A percentile compares a stretch with the other conserved stretches of the same genome.
Evolutionary conservation across 2,113 vertebrate genomes (phyloP).

Genomic region (Dinomys branickii): DNA sequence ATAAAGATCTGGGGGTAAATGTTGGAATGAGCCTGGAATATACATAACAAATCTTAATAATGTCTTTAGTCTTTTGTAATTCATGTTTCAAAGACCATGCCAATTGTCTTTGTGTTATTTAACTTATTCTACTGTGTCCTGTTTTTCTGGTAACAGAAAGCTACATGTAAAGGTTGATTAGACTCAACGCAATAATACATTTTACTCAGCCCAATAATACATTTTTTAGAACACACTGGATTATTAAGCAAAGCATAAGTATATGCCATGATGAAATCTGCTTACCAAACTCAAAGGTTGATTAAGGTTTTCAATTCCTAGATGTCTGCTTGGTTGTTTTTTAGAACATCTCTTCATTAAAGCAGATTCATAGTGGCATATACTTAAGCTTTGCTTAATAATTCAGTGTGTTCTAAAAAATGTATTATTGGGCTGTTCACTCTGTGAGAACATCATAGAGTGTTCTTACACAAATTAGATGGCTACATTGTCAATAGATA

Average conservation of each 20-base stretch:
- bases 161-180: neutral
- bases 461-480: neutral
- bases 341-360: no score
- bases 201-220: no score
- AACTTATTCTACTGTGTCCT: constrained; percentile 8
- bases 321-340: no score
- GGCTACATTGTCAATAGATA: neutral
- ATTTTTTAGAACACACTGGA: no score
- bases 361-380: neutral
- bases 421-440: neutral
- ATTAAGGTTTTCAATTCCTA: no score
- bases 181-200: no score
- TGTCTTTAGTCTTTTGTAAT: neutral
- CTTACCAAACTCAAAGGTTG: no score
- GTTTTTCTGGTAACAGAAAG: neutral
- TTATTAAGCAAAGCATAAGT: no score
- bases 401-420: neutral
- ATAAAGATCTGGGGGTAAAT: neutral
- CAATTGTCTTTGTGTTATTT: neutral
- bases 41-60: neutral
- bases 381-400: neutral
- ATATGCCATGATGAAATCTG: no score
- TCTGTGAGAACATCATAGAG: neutral
- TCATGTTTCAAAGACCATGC: neutral
- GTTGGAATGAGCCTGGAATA: neutral